Percentiles rank a stretch among this genome's conserved stretches.
Conservation (phyloP, 2,888 invertebrate species). For the Ferdinandea cuprea region DNA sequence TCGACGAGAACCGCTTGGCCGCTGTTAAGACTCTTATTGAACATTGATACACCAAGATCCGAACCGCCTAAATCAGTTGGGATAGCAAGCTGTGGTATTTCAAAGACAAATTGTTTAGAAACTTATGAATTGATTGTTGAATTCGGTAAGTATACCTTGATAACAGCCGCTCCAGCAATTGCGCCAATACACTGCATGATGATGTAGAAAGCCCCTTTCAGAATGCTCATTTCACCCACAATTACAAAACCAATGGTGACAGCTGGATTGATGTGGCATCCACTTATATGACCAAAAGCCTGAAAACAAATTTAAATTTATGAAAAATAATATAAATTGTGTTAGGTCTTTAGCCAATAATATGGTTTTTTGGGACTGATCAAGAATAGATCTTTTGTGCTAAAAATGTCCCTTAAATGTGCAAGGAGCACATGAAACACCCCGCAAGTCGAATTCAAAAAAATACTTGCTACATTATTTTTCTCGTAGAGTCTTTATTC, state of each 20-base stretch:
- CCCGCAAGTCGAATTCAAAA: too few species aligned
- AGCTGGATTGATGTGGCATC: slow-evolving; percentile 96
- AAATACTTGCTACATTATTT: too few species aligned
- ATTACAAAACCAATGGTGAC: slow-evolving; percentile 92
- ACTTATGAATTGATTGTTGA: slow-evolving; percentile 77
- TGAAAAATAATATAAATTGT: too few species aligned
- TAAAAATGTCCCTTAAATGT: too few species aligned
- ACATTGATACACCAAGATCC: slow-evolving; percentile 87
- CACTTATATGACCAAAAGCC: slow-evolving; percentile 93
- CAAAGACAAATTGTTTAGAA: not conserved
- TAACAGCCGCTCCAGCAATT: slow-evolving; percentile 90
- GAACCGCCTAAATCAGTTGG: slow-evolving; percentile 84
- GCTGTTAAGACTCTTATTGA: slow-evolving; percentile 85
- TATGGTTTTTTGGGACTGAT: too few species aligned
- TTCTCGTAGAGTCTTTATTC: too few species aligned
- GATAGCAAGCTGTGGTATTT: slow-evolving; percentile 81
- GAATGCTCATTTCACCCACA: slow-evolving; percentile 91
- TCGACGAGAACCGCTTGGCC: slow-evolving; percentile 93
- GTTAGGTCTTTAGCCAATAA: too few species aligned
- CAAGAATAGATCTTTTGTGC: too few species aligned
- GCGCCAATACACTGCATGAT: slow-evolving; percentile 92
- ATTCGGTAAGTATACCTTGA: slow-evolving; percentile 84
- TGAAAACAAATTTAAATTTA: too few species aligned
- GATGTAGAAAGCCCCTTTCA: slow-evolving; percentile 91
- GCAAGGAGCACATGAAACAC: too few species aligned